Conservation (phyloP, 2,888 invertebrate species). For the Nomada goodeniana region DNA sequence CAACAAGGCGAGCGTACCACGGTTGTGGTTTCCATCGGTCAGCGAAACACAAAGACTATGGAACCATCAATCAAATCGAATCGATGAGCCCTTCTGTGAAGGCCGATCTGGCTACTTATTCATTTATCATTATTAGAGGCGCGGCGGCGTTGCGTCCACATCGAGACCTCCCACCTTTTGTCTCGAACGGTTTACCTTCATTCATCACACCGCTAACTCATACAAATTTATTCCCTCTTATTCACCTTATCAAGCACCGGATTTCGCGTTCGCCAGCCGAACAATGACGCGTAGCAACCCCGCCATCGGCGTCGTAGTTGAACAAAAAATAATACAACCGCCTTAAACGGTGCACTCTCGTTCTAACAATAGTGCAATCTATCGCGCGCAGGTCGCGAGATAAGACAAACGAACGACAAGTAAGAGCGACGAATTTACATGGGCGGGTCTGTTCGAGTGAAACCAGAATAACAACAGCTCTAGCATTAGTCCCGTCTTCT, state of each 20-base stretch:
- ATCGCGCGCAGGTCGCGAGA: no score
- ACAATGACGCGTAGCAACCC: background rate
- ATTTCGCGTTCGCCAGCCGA: conserved; percentile 31
- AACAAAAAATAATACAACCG: background rate
- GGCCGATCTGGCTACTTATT: conserved; percentile 82
- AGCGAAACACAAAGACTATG: conserved; percentile 64
- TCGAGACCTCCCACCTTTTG: conserved; percentile 63
- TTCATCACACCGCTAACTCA: conserved; percentile 62
- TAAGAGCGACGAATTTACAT: no score
- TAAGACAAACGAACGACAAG: no score
- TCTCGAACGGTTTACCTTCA: conserved; percentile 59
- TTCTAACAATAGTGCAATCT: no score
- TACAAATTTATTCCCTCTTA: conserved; percentile 50
- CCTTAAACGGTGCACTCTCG: background rate
- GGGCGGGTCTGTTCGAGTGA: no score
- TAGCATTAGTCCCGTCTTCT: no score
- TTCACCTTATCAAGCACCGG: conserved; percentile 51
- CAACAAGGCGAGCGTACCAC: conserved; percentile 59
- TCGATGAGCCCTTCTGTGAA: conserved; percentile 80
- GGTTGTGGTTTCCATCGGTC: conserved; percentile 57
- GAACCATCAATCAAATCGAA: conserved; percentile 79
- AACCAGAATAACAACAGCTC: background rate
- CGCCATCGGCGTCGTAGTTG: no score
- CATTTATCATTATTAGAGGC: conserved; percentile 83
- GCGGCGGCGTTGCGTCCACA: conserved; percentile 61